Percentiles rank a stretch among this genome's conserved stretches.
Conservation (phyloP, 2,888 invertebrate genomes). For the Strigamia transsilvanica region DNA sequence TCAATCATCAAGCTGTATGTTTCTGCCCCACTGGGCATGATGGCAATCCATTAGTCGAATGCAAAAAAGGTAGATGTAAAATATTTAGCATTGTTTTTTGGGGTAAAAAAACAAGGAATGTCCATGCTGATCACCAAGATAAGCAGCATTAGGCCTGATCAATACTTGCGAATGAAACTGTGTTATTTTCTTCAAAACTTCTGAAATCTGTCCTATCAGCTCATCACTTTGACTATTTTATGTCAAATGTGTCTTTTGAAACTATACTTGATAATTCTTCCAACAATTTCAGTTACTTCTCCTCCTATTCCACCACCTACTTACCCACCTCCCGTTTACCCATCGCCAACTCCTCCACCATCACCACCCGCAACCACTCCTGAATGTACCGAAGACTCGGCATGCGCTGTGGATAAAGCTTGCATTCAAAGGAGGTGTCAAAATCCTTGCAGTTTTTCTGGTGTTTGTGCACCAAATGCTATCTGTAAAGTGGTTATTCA, state of each 20-base stretch:
- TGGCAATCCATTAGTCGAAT: conserved; percentile 74
- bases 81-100: neutral
- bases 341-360: conserved; percentile 52
- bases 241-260: neutral
- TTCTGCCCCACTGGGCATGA: conserved; percentile 78
- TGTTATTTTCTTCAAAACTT: neutral
- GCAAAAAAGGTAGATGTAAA: conserved; percentile 49
- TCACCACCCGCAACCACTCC: conserved; percentile 53
- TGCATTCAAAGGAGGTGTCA: conserved; percentile 84
- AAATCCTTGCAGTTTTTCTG: conserved; percentile 76
- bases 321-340: conserved; percentile 31
- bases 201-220: neutral
- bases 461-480: conserved; percentile 81
- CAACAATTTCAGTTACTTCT: conserved; percentile 18
- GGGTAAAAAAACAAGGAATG: too few relatives aligned
- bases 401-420: conserved; percentile 85
- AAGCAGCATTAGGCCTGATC: too few relatives aligned
- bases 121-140: too few relatives aligned
- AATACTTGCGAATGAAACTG: neutral
- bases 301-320: neutral
- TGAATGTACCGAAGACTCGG: conserved; percentile 82
- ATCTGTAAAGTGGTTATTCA: conserved; percentile 88
- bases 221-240: neutral
- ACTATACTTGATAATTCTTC: neutral
- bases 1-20: conserved; percentile 80